Percentiles rank a stretch among this genome's conserved stretches.
These are phyloP conservation scores for Drosophila mercatorum DNA, from an alignment of 2,888 invertebrate genomes.

Conservation along the genomic window DNA sequence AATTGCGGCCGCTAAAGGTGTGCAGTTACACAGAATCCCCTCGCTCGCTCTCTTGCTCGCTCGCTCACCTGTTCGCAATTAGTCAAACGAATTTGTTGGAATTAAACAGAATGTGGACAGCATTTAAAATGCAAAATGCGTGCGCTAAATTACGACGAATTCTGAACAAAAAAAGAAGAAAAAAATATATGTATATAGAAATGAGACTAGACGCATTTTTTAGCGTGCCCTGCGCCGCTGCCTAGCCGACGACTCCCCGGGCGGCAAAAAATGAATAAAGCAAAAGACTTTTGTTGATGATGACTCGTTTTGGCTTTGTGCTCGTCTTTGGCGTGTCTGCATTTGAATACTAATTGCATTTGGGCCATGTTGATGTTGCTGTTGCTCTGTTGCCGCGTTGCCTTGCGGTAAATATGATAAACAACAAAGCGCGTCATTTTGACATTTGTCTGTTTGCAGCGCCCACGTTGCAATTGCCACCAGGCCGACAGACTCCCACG, in stretches of 20 bases:
- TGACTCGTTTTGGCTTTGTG: constrained; percentile 76
- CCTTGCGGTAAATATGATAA: constrained; percentile 78
- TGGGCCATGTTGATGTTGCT: constrained; percentile 33
- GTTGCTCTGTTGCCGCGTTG: constrained; percentile 15
- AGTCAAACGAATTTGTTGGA: constrained; percentile 81
- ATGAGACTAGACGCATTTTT: constrained; percentile 72
- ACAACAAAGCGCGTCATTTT: constrained; percentile 81
- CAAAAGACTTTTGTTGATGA: constrained; percentile 56
- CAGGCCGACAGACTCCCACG: constrained; percentile 73
- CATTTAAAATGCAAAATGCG: constrained; percentile 83
- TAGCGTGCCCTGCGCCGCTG: constrained; percentile 52
- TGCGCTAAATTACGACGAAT: constrained; percentile 83
- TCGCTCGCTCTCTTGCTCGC: not conserved
- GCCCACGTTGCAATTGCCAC: constrained; percentile 67
- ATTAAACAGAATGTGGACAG: constrained; percentile 79
- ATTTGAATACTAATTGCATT: constrained; percentile 81
- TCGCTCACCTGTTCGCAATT: constrained; percentile 70
- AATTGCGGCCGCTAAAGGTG: constrained; percentile 75
- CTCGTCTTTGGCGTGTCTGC: constrained; percentile 68
- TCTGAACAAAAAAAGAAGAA: constrained; percentile 35
- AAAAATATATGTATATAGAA: not conserved
- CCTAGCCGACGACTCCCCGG: constrained; percentile 19
- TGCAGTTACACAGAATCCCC: constrained; percentile 63
- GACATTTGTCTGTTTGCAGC: constrained; percentile 77
- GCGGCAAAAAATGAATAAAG: constrained; percentile 43